Percentiles rank a stretch among this genome's conserved stretches.
Evolutionary conservation across 2,797 vertebrate genomes (phyloP).

Genomic region (Apodemus agrarius): DNA sequence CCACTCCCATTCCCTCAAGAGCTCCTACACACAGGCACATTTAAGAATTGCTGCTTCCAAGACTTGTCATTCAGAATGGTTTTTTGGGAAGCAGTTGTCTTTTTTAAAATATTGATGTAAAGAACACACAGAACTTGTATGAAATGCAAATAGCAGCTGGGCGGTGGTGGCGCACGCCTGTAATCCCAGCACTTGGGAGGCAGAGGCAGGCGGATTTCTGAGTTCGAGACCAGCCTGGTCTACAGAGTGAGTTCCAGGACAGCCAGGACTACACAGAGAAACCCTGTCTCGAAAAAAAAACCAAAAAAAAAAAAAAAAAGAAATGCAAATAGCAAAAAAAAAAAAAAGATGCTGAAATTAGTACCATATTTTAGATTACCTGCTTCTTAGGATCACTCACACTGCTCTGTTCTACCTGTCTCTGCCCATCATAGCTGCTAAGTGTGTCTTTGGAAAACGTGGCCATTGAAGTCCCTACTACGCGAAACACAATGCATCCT

Average conservation of each 20-base stretch:
- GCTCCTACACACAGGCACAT: background rate
- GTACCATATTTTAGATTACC: constrained; percentile 2
- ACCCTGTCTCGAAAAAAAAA: too few species aligned
- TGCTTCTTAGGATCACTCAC: background rate
- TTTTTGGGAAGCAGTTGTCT: constrained; percentile 15
- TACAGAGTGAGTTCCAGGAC: too few species aligned
- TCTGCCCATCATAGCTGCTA: constrained; percentile 2
- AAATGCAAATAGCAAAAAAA: constrained; percentile 32
- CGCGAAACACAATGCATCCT: constrained; percentile 3
- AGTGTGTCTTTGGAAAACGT: constrained; percentile 46
- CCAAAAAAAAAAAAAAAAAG: too few species aligned
- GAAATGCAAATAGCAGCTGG: constrained; percentile 33
- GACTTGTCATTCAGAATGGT: background rate
- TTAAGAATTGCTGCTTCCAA: background rate
- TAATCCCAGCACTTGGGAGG: too few species aligned
- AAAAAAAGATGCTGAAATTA: background rate
- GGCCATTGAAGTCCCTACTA: background rate
- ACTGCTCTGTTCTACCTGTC: constrained; percentile 2
- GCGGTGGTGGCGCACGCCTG: too few species aligned
- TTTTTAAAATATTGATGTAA: constrained; percentile 42
- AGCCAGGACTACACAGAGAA: too few species aligned
- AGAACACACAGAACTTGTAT: constrained; percentile 13
- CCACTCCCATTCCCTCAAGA: too few species aligned
- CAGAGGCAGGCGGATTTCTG: too few species aligned
- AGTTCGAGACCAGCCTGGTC: too few species aligned